Conservation (phyloP, 2,797 vertebrate species). For the Sphenopsis melanotis region DNA sequence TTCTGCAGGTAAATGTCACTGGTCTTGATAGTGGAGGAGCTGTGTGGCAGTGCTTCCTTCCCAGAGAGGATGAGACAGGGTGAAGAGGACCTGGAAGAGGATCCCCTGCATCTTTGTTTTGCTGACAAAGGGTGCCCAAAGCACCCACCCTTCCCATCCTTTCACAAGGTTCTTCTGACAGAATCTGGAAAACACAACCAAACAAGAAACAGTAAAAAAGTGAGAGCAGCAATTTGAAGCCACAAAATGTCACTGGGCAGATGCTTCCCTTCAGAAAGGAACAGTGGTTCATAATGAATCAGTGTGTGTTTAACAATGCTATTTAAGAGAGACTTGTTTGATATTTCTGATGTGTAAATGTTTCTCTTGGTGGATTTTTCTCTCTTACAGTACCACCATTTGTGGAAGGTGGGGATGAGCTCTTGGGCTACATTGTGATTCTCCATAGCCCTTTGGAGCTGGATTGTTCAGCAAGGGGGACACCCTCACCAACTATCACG, state of each 20-base stretch:
- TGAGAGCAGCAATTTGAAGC: background rate
- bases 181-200: background rate
- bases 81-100: background rate
- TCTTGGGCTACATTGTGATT: conserved; percentile 82
- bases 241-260: background rate
- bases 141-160: rapidly evolving
- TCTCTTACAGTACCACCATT: conserved; percentile 83
- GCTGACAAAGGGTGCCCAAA: background rate
- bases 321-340: background rate
- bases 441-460: conserved; percentile 85
- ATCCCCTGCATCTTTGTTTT: background rate
- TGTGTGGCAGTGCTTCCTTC: background rate
- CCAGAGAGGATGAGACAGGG: background rate
- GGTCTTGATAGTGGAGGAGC: background rate
- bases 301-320: background rate
- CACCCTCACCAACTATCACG: conserved; percentile 85
- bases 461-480: conserved; percentile 85
- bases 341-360: background rate
- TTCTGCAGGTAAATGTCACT: background rate
- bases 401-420: conserved; percentile 81
- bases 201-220: background rate
- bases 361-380: background rate
- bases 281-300: background rate
- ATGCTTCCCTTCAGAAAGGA: background rate
- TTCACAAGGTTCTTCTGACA: background rate